Base-by-base conservation (phyloP, 2,888 invertebrate species). In the Calameuta idolon region DNA sequence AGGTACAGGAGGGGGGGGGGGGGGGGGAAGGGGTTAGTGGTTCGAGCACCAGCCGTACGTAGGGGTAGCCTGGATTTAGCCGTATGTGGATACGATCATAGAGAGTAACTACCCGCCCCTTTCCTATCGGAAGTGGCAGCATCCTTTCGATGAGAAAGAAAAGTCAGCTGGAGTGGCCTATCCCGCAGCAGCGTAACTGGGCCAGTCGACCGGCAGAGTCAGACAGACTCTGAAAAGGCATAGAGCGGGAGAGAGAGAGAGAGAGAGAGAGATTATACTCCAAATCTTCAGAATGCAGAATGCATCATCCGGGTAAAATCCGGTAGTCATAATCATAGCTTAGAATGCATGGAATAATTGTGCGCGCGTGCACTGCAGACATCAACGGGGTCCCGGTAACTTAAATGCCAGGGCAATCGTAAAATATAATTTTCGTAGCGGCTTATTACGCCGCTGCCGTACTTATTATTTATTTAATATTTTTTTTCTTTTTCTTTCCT, bases 271-370 rank as follows among this genome's bases (percentile, higher is more conserved):
- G 23, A 23, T 23, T 55, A 55, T 55, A 2, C 55, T 9, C 23
- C 23, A 5, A 23, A 23, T 23, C 55, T 55, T 55, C 55, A 23
- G 55, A 9, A 55, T 55, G 55, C 55, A 55, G 23, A 55, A 23
- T 55, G 55, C 55, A 55, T 55, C 55, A 55, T 55, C 55, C 55
- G 55, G 0, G 9, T 55, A 55, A 79, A 81, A 74, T 74, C 79
- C 79, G 78, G 79, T 81, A 80, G 80, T 85, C 80, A 81, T 86
- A 85, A 85, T 86, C 85, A 81, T 80, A 83, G 85, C 83, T 85
- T 84, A 86, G 86, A 87, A 88, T 88, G 87, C 87, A 87, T 86
- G 86, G 87, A 88, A 88, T 88, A 88, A 88, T 88, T 88, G 85
- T 82, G 82, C 80, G 80, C 84, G 80, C 81, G 82, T 80, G 83